Base-by-base conservation (phyloP, 2,113 vertebrate genomes). In the Colistium nudipinnis region DNA sequence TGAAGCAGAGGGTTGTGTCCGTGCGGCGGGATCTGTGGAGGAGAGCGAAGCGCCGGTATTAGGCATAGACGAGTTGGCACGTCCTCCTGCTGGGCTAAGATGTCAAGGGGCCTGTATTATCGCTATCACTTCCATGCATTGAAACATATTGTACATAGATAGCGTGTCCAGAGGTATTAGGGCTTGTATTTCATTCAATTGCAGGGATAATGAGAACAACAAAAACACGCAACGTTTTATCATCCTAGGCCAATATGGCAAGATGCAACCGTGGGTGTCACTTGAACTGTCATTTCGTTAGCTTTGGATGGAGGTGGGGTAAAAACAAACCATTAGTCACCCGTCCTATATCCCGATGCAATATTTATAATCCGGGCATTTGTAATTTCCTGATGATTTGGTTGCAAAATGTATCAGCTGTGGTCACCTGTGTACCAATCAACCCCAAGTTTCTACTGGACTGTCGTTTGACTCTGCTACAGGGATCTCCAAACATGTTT, bases 291-390 rank as follows among this genome's bases (percentile, higher is more conserved):
- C 55, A 16, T 61, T 59, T 75, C 27, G 62, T 64, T 51, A 49
- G 61, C 51, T 49, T 82, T 27, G 60, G 64, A 2, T 52, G 48
- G 55, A 70, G 49, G 63, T 19, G 55, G 68, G 49, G 63, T 19
- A 36, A 45, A 36, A 49, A 52, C 25, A 81, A 41, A n/a, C n/a
- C n/a, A 62, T 44, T 9, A 22, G 52, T 78, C 43, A 62, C 67
- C 43, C n/a, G n/a, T n/a, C n/a, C n/a, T n/a, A n/a, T n/a, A n/a
- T 85, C 55, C 67, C 57, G 62, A 49, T 71, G 49, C 68, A 75
- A 90, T 90, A 92, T 92, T 91, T 91, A 91, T 89, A 90, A 87
- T 62, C 67, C 13, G 81, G 86, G 81, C 82, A 71, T 92, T 87
- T 90, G 55, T 80, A 51, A 62, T 81, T 77, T 78, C 28, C 67